Evolutionary conservation across 2,797 vertebrate genomes (phyloP), one percentile per base, ranked within the genome.

Genomic region (Hydrolagus colliei): DNA sequence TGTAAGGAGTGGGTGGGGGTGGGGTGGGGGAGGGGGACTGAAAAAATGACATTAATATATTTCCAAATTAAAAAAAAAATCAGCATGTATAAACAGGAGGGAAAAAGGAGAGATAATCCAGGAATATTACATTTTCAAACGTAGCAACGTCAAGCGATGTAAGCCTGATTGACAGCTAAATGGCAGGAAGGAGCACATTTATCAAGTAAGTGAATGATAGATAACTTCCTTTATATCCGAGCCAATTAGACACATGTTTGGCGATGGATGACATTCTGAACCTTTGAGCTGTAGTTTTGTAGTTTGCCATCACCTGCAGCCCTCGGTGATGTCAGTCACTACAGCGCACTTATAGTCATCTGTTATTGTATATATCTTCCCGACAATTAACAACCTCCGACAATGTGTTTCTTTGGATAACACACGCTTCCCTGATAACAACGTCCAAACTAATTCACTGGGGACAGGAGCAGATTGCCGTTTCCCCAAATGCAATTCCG

Each of bases 361-460:
- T 84, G 35, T 71, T 80, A 52, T 52, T 84, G 79, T 35, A 67
- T 68, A 71, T 84, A 84, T 84, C 65, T 71, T 16, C 71, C 79
- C n/a, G 27, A 20, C 16, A 41, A 35, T 41, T 41, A 84, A 84
- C 52, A 35, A 71, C 27, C 65, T 68, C 79, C 32, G 73, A 74
- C 73, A 84, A 84, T 71, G 79, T 84, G 79, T 84, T 84, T 71
- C 65, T 35, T 67, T n/a, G 32, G 65, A 84, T 84, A 84, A 84
- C 65, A 71, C 14, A 18, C 12, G 22, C 13, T 80, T 52, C 3
- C 16, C 32, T 84, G 79, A 84, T 67, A 71, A 35, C 65, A 71
- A 84, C 9, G 8, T 10, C 32, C 65, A n/a, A 18, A 18, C 1
- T 18, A 84, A 84, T 71, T 52, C 79, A 71, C 16, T 11, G 32